Evolutionary conservation across 2,797 vertebrate species (phyloP).

Genomic region (Cephalopachus bancanus): DNA sequence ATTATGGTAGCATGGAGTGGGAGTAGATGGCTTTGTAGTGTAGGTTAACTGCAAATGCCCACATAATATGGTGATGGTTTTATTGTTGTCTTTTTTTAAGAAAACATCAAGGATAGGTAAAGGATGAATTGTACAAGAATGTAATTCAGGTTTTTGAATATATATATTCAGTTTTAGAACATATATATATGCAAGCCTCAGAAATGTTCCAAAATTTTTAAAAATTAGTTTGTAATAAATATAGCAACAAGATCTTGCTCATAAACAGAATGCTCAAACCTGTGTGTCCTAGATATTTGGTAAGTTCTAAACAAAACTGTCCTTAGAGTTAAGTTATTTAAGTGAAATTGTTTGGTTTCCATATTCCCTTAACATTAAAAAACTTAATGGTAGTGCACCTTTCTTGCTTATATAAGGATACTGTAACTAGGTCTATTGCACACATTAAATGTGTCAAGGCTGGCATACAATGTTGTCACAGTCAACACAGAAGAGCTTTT

Average conservation of each 20-base stretch:
- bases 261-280: constrained; percentile 20
- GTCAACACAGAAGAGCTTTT: constrained; percentile 15
- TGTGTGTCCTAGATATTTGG: not conserved
- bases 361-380: constrained; percentile 31
- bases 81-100: constrained; percentile 56
- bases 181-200: not conserved
- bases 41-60: constrained; percentile 45
- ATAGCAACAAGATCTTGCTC: not conserved
- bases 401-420: constrained; percentile 18
- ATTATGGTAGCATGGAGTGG: not conserved
- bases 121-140: not conserved
- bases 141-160: not conserved
- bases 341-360: constrained; percentile 56
- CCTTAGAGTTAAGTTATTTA: constrained; percentile 59
- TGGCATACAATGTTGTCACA: constrained; percentile 49
- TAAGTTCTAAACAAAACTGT: constrained; percentile 67
- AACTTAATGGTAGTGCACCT: not conserved
- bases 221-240: constrained; percentile 31
- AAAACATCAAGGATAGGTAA: constrained; percentile 52
- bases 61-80: constrained; percentile 32
- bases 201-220: constrained; percentile 53
- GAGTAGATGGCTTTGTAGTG: constrained; percentile 15
- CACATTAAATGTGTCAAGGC: constrained; percentile 49
- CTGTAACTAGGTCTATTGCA: constrained; percentile 24
- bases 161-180: too few species aligned